Base-by-base conservation (phyloP, 2,797 vertebrate species). In the Paratrypauchen microcephalus region DNA sequence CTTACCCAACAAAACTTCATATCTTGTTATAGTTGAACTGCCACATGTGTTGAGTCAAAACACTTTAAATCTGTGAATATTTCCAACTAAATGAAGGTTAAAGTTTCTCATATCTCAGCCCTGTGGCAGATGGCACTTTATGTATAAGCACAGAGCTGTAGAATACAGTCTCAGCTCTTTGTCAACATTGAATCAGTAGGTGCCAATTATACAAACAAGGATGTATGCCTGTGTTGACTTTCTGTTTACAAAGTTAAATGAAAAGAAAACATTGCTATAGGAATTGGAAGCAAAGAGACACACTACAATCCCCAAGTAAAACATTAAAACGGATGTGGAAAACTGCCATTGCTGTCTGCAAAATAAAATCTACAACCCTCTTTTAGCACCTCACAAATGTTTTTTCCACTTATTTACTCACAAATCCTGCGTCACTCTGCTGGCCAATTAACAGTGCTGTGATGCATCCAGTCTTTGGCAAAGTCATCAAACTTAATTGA, bases 401-500 rank as follows among this genome's bases (percentile, higher is more conserved):
- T 73, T 18, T 28, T 36, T 56, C 12, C 63, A 56, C 23, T 26
- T 50, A 19, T 64, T 36, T 24, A 23, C 58, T 45, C 45, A 18
- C 9, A 26, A 30, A 30, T 50, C 58, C 66, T 21, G 26, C 58
- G 58, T 41, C 24, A 23, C 64, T 62, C 57, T 28, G 26, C n/a
- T 15, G 28, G 61, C 66, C 71, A 66, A 70, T 79, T 75, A 66
- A 71, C 82, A 18, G 72, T 74, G 59, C 77, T 76, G 73, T 65
- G 69, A 78, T 69, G 77, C 77, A 73, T 68, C 71, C 59, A 59
- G 65, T 76, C 70, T 62, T 73, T 72, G 70, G 66, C 52, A 71
- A 75, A 75, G 71, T 76, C 69, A 79, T 82, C 64, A 58, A 47
- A 65, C 56, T 77, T 76, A 75, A 83, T 75, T 80, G 52, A 79